Evolutionary conservation across 2,113 vertebrate genomes (phyloP), one percentile per base, ranked within the genome.

Genomic region (Gallinago paraguaiae): DNA sequence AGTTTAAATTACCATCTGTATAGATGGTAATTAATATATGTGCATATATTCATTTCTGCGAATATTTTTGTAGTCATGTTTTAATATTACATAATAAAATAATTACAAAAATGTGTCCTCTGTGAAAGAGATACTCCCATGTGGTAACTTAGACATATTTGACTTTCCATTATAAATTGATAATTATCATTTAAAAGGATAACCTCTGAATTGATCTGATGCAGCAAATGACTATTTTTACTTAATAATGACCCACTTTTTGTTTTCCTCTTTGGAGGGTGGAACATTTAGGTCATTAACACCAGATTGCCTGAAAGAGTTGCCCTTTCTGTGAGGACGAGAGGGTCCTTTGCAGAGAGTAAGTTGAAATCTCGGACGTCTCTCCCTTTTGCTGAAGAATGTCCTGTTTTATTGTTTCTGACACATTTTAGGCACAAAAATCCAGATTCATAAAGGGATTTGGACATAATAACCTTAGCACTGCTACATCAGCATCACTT

Each of bases 101-200:
- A 51, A 76, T 86, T 77, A 61, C 35, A 20, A 82, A 89, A 85
- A 79, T 60, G 7, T 68, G 17, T 80, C 60, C 35, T 93, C 18
- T 81, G 45, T 92, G 69, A 94, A 92, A 84, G 75, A 82, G 53
- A 89, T 72, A 79, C 23, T 91, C 51, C 48, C 74, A 46, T 70
- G 64, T 63, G 68, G 82, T 80, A 74, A 60, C 23, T 72, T 56
- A 76, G 41, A 72, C 57, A 71, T 89, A 69, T 35, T 92, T 93
- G 27, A 53, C 41, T 87, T 79, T 78, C 77, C 67, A 41, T 85
- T 92, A 72, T 69, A 64, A 95, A 93, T 76, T 84, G 24, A 41
- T 94, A 95, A 76, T 85, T 87, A 53, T 37, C 57, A 57, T 78
- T 89, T 92, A 79, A 90, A 95, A 89, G 53, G 37, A 13, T 89